These are phyloP conservation scores for Brachirus orientalis DNA, from an alignment of 2,113 vertebrate genomes.

Conservation along the genomic window DNA sequence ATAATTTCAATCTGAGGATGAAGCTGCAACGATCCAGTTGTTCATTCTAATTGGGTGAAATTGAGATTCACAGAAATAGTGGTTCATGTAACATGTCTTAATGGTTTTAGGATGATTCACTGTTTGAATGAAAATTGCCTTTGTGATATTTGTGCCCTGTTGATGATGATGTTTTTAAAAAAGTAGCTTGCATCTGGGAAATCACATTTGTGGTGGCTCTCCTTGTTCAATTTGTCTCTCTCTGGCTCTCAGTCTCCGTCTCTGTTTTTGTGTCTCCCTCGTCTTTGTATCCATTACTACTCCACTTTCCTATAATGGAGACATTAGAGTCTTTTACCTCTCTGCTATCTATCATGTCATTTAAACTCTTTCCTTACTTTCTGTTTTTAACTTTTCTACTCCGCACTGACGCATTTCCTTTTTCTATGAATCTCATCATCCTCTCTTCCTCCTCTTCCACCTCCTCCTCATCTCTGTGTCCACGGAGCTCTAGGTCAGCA, in stretches of 20 bases:
- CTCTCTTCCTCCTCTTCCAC: conserved; percentile 18
- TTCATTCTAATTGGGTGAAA: conserved; percentile 41
- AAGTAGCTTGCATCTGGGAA: conserved; percentile 55
- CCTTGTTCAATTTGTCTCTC: conserved; percentile 38
- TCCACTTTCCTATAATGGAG: conserved; percentile 65
- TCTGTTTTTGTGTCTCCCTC: conserved; percentile 26
- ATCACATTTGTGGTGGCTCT: conserved; percentile 43
- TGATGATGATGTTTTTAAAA: conserved; percentile 57
- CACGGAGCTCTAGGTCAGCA: conserved; percentile 42
- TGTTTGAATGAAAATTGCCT: conserved; percentile 44
- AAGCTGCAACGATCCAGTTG: conserved; percentile 42
- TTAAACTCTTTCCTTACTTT: conserved; percentile 65
- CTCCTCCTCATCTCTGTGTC: conserved; percentile 22
- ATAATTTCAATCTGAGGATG: conserved; percentile 35
- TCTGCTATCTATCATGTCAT: conserved; percentile 52
- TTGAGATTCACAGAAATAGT: conserved; percentile 33
- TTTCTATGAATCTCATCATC: conserved; percentile 3
- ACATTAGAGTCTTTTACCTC: conserved; percentile 69
- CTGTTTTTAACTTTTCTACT: conserved; percentile 46
- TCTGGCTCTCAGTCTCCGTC: conserved; percentile 39
- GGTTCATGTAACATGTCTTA: conserved; percentile 34
- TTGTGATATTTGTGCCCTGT: conserved; percentile 60
- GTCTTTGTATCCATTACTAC: conserved; percentile 63
- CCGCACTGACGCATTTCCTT: neutral
- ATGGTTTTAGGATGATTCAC: conserved; percentile 24